Conservation (phyloP, 2,113 vertebrate species). For the Clupea harengus region DNA sequence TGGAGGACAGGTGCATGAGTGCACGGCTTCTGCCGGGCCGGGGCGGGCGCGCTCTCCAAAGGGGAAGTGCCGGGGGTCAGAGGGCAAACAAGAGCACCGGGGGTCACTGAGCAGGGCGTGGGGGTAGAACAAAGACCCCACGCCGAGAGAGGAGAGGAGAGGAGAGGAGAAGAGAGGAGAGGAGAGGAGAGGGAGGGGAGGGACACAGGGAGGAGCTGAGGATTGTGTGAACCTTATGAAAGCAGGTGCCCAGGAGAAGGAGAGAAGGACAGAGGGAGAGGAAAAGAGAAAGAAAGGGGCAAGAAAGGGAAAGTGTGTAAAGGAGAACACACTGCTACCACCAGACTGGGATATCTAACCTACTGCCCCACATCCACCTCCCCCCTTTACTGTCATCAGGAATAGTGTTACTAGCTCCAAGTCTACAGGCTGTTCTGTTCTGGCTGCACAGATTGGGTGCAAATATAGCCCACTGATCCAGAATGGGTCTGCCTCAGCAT, state of each 20-base stretch:
- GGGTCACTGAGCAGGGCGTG: slow-evolving; percentile 78
- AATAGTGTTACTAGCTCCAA: too few relatives aligned
- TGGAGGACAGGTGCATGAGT: slow-evolving; percentile 42
- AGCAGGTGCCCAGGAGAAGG: background rate
- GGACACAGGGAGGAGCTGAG: background rate
- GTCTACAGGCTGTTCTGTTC: too few relatives aligned
- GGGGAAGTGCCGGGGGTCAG: slow-evolving; percentile 72
- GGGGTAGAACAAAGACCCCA: slow-evolving; percentile 73
- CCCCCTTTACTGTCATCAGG: too few relatives aligned
- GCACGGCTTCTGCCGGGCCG: background rate
- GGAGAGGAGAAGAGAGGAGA: slow-evolving; percentile 49
- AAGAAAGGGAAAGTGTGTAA: background rate
- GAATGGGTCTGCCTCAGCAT: too few relatives aligned
- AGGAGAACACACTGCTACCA: background rate
- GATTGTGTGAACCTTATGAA: background rate
- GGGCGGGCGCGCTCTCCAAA: slow-evolving; percentile 60
- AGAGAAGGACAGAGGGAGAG: background rate
- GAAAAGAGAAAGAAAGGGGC: background rate
- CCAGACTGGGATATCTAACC: background rate
- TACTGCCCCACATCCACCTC: background rate
- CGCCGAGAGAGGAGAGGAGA: slow-evolving; percentile 40
- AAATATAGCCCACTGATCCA: too few relatives aligned
- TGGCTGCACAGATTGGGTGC: too few relatives aligned
- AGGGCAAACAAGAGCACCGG: slow-evolving; percentile 75
- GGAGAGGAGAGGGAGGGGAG: slow-evolving; percentile 38